Evolutionary conservation across 2,113 vertebrate genomes (phyloP), one percentile per base, ranked within the genome.

Genomic region (Taxidea taxus): DNA sequence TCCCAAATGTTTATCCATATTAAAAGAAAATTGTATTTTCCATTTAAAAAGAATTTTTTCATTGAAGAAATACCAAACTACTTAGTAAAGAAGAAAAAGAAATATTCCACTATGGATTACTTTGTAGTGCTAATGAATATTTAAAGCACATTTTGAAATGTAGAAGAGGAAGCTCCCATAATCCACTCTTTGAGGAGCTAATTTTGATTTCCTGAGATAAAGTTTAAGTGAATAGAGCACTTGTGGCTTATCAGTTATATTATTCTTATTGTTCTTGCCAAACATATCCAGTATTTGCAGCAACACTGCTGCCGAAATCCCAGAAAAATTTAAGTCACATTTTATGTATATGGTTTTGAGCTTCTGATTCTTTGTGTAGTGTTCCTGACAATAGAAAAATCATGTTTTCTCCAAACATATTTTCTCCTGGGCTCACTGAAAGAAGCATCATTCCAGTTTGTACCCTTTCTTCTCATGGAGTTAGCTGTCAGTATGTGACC

Each of bases 121-220:
- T 93, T 77, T 80, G 20, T 10, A 54, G 13, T 82, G 29, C 68
- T 68, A 82, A 87, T 78, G 39, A 54, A 75, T 87, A 87, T 68
- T 81, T 75, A 91, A 47, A n/a, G n/a, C 31, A 62, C 13, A 77
- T 75, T 95, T 94, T 91, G 27, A 68, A 68, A 82, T 94, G 58
- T 60, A 97, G 27, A 72, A 87, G 29, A 58, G n/a, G 27, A 14
- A 91, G 11, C 8, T 74, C 18, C 86, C 39, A 74, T 4, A 42
- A 13, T 81, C 42, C 70, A 15, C 23, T 27, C 16, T 91, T 92
- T 89, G 39, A 95, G 25, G 80, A 83, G 4, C 10, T 70, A 75
- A 64, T 77, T 95, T 93, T 89, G 34, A 85, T 89, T 91, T 89
- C 16, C n/a, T 42, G 25, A 80, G 93, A 80, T 80, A 66, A 75